Conservation (phyloP, 2,888 invertebrate genomes). For the Poecilus cupreus region DNA sequence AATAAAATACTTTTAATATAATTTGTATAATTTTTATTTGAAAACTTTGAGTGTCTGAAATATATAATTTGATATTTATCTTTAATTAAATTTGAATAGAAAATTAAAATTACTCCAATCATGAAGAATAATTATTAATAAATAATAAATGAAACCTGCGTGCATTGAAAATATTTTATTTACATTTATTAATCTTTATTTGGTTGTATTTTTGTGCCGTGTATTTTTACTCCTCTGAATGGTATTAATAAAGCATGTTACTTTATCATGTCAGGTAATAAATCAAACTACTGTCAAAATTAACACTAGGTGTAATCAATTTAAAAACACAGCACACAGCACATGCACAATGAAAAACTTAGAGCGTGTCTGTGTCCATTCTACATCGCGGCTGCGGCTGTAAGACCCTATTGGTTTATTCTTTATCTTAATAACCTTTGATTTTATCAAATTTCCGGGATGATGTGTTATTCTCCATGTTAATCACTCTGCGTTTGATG, state of each 20-base stretch:
- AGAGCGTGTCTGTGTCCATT: background rate
- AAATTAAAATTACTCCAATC: no score
- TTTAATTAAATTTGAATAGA: no score
- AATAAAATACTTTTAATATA: no score
- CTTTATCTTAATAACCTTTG: slow-evolving; percentile 36
- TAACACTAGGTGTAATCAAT: slow-evolving; percentile 29
- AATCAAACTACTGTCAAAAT: slow-evolving; percentile 40
- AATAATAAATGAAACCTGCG: background rate
- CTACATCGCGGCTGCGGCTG: no score
- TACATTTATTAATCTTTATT: background rate
- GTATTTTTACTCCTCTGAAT: background rate
- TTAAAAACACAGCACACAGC: slow-evolving; percentile 21
- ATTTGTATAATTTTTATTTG: no score
- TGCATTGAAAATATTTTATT: background rate
- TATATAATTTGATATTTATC: no score
- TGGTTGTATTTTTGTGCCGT: background rate
- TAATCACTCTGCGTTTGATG: slow-evolving; percentile 37
- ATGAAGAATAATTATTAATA: background rate
- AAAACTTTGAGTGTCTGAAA: no score
- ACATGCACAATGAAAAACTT: background rate
- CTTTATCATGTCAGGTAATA: slow-evolving; percentile 36
- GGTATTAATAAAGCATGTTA: slow-evolving; percentile 28
- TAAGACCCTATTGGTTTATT: background rate
- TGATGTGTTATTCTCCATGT: slow-evolving; percentile 33
- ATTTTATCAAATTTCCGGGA: slow-evolving; percentile 41